These are phyloP conservation scores for Drosophila setosimentum DNA, from an alignment of 2,888 invertebrate genomes.

Conservation along the genomic window DNA sequence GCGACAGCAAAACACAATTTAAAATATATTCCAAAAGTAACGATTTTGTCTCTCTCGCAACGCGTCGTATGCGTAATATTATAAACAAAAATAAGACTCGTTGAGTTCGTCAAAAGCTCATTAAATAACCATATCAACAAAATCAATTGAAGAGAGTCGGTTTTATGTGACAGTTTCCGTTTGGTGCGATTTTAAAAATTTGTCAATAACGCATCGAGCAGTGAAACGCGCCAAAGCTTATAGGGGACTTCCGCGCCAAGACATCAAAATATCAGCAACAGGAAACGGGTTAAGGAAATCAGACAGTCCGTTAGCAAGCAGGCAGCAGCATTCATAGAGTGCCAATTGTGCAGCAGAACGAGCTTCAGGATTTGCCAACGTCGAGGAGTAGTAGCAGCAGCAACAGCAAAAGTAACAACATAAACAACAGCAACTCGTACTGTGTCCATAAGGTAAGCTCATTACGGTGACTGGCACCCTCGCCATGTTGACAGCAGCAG, in stretches of 20 bases:
- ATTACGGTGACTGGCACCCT: slow-evolving; percentile 59
- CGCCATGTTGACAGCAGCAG: slow-evolving; percentile 52
- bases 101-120: slow-evolving; percentile 4
- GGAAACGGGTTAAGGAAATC: slow-evolving; percentile 64
- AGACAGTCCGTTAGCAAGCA: slow-evolving; percentile 28
- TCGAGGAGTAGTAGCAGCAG: slow-evolving; percentile 35
- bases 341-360: slow-evolving; percentile 72
- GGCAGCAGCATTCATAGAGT: slow-evolving; percentile 40
- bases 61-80: slow-evolving; percentile 58
- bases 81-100: slow-evolving; percentile 20
- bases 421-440: slow-evolving; percentile 46
- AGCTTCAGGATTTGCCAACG: slow-evolving; percentile 53
- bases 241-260: slow-evolving; percentile 73
- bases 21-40: slow-evolving; percentile 3
- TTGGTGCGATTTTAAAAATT: slow-evolving; percentile 62
- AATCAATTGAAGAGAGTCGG: slow-evolving; percentile 11
- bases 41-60: slow-evolving; percentile 17
- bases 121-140: slow-evolving; percentile 24
- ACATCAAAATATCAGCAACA: slow-evolving; percentile 60
- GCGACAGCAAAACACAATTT: slow-evolving; percentile 8
- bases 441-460: slow-evolving; percentile 75
- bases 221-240: slow-evolving; percentile 47
- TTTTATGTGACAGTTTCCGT: slow-evolving; percentile 68
- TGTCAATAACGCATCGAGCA: slow-evolving; percentile 48
- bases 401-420: slow-evolving; percentile 19